These are phyloP conservation scores for Steinernema khuongi DNA, from an alignment of 1,140 invertebrate species.

Conservation along the genomic window DNA sequence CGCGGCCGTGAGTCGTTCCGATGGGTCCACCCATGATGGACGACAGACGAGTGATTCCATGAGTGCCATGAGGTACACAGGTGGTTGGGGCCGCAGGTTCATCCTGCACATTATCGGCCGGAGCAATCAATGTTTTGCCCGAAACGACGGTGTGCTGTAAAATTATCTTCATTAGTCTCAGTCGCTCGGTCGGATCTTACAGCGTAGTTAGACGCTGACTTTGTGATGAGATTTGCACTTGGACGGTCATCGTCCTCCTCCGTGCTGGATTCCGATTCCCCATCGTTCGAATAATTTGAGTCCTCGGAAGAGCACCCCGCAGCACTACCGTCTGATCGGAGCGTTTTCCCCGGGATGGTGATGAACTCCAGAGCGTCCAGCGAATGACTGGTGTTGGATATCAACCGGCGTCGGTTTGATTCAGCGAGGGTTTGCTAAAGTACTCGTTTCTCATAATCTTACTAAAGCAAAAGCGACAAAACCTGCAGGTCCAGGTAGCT, in stretches of 20 bases:
- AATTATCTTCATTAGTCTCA: neutral
- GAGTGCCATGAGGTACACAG: neutral
- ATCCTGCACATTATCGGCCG: neutral
- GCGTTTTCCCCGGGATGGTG: neutral
- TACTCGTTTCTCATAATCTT: neutral
- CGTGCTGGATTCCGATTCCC: neutral
- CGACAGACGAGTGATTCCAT: neutral
- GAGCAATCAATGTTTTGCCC: neutral
- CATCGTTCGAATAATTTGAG: slow-evolving; percentile 6
- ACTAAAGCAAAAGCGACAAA: neutral
- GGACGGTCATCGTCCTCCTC: neutral
- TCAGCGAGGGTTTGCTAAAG: neutral
- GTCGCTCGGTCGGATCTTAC: neutral
- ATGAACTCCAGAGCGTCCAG: slow-evolving; percentile 8
- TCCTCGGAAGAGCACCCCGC: neutral
- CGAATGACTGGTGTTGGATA: slow-evolving; percentile 16
- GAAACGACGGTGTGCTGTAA: slow-evolving; percentile 1
- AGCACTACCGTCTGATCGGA: neutral
- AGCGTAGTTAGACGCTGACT: neutral
- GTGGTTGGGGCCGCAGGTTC: neutral
- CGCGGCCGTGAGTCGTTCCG: slow-evolving; percentile 28
- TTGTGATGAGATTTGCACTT: neutral
- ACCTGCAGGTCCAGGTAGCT: neutral
- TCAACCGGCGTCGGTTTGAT: neutral
- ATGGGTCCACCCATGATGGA: slow-evolving; percentile 1